phyloP scores from a whole-genome alignment of 2,888 invertebrate genomes.

The Nasonia oneida region DNA sequence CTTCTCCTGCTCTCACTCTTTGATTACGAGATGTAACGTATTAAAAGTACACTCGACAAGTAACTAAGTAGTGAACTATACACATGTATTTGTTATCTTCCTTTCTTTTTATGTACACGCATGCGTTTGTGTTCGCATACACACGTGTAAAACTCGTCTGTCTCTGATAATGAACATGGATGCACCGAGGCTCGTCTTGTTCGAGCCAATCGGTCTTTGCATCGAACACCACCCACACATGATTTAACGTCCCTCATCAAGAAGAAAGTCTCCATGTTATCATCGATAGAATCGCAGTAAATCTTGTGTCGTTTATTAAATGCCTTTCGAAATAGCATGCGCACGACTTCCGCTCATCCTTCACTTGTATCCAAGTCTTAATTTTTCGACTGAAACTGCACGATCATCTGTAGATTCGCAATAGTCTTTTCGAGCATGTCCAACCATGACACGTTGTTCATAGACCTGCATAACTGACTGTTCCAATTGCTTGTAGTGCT shows the following conservation, averaged over 20 bases:
- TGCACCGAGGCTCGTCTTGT: slow-evolving; percentile 23
- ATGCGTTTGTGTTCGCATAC: slow-evolving; percentile 56
- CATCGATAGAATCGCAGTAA: slow-evolving; percentile 31
- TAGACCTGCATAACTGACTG: slow-evolving; percentile 73
- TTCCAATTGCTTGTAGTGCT: slow-evolving; percentile 70
- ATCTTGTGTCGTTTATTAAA: slow-evolving; percentile 49
- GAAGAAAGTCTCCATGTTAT: slow-evolving; percentile 11
- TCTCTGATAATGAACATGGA: slow-evolving; percentile 51
- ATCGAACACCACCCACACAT: slow-evolving; percentile 41
- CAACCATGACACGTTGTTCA: slow-evolving; percentile 76
- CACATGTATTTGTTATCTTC: slow-evolving; percentile 59
- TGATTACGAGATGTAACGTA: slow-evolving; percentile 60
- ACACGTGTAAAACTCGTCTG: slow-evolving; percentile 54
- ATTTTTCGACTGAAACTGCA: slow-evolving; percentile 73
- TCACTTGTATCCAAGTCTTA: slow-evolving; percentile 21
- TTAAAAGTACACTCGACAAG: slow-evolving; percentile 63
- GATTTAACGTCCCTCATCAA: slow-evolving; percentile 23
- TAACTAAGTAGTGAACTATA: slow-evolving; percentile 63
- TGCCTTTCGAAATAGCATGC: slow-evolving; percentile 52
- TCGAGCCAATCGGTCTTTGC: slow-evolving; percentile 10
- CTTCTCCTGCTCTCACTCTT: slow-evolving; percentile 57
- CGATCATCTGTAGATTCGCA: slow-evolving; percentile 76
- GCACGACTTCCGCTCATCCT: slow-evolving; percentile 23
- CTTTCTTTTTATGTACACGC: slow-evolving; percentile 58
- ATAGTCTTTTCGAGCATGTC: slow-evolving; percentile 78